These are phyloP conservation scores for Acrobasis suavella DNA, from an alignment of 2,888 invertebrate genomes.

Conservation along the genomic window DNA sequence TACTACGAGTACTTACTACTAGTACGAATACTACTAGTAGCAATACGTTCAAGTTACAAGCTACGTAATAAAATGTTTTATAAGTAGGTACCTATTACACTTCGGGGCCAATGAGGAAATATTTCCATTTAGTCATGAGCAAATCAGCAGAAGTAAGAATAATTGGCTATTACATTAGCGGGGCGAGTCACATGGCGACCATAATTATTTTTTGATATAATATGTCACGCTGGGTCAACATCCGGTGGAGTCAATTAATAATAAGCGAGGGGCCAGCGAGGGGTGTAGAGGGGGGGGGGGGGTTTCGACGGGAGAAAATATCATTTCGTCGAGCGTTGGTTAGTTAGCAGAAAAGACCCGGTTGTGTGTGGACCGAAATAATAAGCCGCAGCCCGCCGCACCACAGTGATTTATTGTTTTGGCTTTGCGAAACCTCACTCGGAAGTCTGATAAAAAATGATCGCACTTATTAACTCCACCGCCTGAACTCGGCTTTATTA, in stretches of 20 bases:
- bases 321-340: conserved; percentile 60
- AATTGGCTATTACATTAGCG: conserved; percentile 24
- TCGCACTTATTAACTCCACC: conserved; percentile 75
- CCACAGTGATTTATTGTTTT: conserved; percentile 77
- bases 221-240: conserved; percentile 53
- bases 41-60: not conserved
- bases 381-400: conserved; percentile 69
- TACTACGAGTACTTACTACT: not conserved
- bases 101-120: not conserved
- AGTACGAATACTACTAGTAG: too few relatives aligned
- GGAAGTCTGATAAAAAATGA: conserved; percentile 77
- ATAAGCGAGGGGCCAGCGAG: conserved; percentile 47
- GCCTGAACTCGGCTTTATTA: conserved; percentile 66
- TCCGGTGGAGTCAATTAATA: conserved; percentile 68
- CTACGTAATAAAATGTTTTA: not conserved
- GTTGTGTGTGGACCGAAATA: conserved; percentile 69
- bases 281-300: conserved; percentile 33
- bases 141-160: conserved; percentile 9
- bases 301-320: conserved; percentile 51
- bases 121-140: not conserved
- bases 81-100: not conserved
- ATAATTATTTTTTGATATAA: conserved; percentile 55
- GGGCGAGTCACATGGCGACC: conserved; percentile 21
- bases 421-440: conserved; percentile 76
- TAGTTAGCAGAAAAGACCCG: conserved; percentile 67